These are phyloP conservation scores for Callopanchax toddi DNA, from an alignment of 2,113 vertebrate genomes.

Conservation along the genomic window DNA sequence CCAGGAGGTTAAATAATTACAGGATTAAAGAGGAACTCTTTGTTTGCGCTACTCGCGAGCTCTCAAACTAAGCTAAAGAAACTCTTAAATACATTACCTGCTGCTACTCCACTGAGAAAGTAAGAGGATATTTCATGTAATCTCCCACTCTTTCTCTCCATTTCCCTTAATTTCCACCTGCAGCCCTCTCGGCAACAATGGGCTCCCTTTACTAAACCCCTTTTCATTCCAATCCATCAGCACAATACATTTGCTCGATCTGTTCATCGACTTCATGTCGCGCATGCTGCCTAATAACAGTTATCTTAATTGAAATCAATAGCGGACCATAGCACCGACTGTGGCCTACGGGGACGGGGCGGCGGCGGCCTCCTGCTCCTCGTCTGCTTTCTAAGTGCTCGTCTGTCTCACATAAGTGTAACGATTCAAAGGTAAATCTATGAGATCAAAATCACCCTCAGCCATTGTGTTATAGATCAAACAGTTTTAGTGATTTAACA, in stretches of 20 bases:
- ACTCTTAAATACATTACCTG: conserved; percentile 40
- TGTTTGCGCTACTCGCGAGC: neutral
- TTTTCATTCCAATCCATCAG: conserved; percentile 37
- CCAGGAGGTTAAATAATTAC: neutral
- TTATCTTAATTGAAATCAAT: conserved; percentile 76
- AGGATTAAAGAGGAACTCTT: conserved; percentile 6
- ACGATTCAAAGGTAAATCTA: neutral
- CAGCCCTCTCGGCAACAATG: conserved; percentile 21
- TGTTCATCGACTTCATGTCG: conserved; percentile 42
- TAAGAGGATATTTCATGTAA: conserved; percentile 54
- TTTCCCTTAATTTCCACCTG: conserved; percentile 37
- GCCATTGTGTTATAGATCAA: neutral
- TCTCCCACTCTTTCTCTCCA: conserved; percentile 31
- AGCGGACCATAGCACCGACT: conserved; percentile 38
- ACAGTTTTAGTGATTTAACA: neutral
- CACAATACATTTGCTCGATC: conserved; percentile 17
- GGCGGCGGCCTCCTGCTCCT: conserved; percentile 16
- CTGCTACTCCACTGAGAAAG: conserved; percentile 10
- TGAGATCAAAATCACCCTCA: neutral
- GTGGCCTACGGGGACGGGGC: conserved; percentile 31
- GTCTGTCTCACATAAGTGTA: neutral
- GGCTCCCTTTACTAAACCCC: conserved; percentile 1
- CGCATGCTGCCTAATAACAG: conserved; percentile 57
- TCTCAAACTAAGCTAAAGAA: conserved; percentile 4
- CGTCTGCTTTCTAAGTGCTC: conserved; percentile 2